Percentiles rank a stretch among this genome's conserved stretches.
Conservation (phyloP, 2,888 invertebrate species). For the Lottia gigantea region DNA sequence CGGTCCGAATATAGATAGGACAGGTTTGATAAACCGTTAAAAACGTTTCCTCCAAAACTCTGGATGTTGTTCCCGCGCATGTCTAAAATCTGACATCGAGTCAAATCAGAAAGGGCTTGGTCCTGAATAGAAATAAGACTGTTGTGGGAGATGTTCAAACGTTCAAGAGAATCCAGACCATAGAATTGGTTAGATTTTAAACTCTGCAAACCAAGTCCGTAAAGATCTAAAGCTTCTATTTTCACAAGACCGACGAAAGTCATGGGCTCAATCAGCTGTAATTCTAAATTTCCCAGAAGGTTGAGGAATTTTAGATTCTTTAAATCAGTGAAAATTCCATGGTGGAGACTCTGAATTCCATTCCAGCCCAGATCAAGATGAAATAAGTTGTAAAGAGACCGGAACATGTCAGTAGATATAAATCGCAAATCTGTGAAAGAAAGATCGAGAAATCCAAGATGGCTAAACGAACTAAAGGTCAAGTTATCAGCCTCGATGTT, state of each 20-base stretch:
- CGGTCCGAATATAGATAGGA: conserved; percentile 18
- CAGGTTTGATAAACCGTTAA: conserved; percentile 12
- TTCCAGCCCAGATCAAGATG: conserved; percentile 14
- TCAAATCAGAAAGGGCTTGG: neutral
- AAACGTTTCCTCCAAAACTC: conserved; percentile 8
- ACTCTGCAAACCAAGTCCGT: neutral
- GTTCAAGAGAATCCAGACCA: neutral
- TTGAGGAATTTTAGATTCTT: conserved; percentile 13
- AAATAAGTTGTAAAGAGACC: conserved; percentile 6
- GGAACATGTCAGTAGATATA: conserved; percentile 3
- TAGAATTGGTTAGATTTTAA: neutral
- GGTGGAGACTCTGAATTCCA: neutral
- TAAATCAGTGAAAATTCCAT: conserved; percentile 7
- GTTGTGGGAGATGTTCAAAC: neutral
- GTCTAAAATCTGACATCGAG: conserved; percentile 1
- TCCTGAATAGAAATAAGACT: conserved; percentile 1
- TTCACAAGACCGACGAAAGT: neutral
- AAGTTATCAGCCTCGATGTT: neutral
- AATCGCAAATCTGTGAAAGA: neutral
- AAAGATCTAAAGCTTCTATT: neutral
- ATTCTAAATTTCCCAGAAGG: conserved; percentile 6
- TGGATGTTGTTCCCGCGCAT: conserved; percentile 11
- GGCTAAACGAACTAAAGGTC: neutral
- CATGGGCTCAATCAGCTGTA: neutral
- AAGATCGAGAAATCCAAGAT: conserved; percentile 13